Conservation (phyloP, 2,888 invertebrate genomes). For the Epistrophe grossulariae region DNA sequence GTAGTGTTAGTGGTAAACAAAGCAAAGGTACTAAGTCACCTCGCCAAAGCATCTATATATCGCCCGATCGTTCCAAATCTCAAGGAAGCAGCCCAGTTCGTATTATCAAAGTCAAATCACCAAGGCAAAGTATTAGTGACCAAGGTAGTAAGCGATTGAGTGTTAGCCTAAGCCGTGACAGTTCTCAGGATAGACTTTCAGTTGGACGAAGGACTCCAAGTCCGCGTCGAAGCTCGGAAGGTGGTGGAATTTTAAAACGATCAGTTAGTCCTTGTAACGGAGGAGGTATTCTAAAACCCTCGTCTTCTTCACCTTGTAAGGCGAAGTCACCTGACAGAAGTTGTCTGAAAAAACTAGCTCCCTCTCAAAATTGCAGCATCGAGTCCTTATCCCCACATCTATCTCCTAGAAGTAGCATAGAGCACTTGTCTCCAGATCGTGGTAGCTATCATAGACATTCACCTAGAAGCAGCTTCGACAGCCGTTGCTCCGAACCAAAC, state of each 20-base stretch:
- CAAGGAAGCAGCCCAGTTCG: constrained; percentile 83
- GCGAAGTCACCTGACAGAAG: constrained; percentile 83
- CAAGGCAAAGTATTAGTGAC: constrained; percentile 86
- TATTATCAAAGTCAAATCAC: constrained; percentile 84
- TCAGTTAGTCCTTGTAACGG: constrained; percentile 79
- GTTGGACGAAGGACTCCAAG: constrained; percentile 82
- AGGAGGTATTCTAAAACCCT: constrained; percentile 81
- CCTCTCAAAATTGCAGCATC: constrained; percentile 82
- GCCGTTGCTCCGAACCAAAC: constrained; percentile 82
- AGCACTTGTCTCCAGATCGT: constrained; percentile 83
- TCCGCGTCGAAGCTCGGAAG: constrained; percentile 82
- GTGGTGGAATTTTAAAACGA: constrained; percentile 82
- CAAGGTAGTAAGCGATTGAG: constrained; percentile 81
- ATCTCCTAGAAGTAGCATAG: constrained; percentile 82
- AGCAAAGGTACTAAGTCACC: constrained; percentile 83
- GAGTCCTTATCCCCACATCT: constrained; percentile 82
- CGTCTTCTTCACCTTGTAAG: constrained; percentile 81
- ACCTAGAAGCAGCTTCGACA: constrained; percentile 83
- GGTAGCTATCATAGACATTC: constrained; percentile 81
- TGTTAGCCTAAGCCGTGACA: constrained; percentile 82
- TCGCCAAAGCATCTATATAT: constrained; percentile 86
- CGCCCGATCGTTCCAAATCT: constrained; percentile 84
- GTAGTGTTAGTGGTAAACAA: constrained; percentile 77
- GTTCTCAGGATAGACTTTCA: constrained; percentile 82
- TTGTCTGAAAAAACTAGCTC: constrained; percentile 82